Evolutionary conservation across 1,140 invertebrate species (phyloP), one percentile per base, ranked within the genome.

Genomic region (Copidosoma floridanum): DNA sequence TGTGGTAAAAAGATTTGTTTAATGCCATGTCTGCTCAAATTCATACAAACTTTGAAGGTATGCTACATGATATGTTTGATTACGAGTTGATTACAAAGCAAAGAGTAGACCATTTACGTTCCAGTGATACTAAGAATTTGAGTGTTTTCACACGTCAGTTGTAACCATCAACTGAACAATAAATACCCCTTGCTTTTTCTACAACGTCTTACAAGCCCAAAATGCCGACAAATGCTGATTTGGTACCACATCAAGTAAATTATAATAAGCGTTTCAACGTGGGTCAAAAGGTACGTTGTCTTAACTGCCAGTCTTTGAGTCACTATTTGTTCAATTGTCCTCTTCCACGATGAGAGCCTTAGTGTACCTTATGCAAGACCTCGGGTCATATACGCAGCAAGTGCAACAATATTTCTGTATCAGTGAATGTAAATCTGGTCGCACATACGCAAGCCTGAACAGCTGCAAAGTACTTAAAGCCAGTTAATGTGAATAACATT

Each of bases 51-150:
- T 8, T 16, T 3, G 37, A 62, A 23, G 51, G 29, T 6, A 50
- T 62, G 11, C 18, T 62, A 0, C 51, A 62, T 20, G 60, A 62
- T 18, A 48, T 56, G 51, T 8, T 61, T 1, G 37, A 61, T 20
- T 48, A 47, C 32, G 52, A 61, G 32, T 50, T 21, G n/a, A 27
- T n/a, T 11, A 24, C 6, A 50, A 4, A 10, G 16, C 20, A 5
- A 50, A 50, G 16, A 1, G 47, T 18, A 10, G 23, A 20, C 16
- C 20, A n/a, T 1, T n/a, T n/a, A n/a, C n/a, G n/a, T n/a, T n/a
- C n/a, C n/a, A n/a, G n/a, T n/a, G n/a, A n/a, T n/a, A n/a, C n/a
- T n/a, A n/a, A n/a, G n/a, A n/a, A n/a, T n/a, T n/a, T n/a, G n/a
- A n/a, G n/a, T n/a, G n/a, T n/a, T n/a, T n/a, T n/a, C n/a, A n/a